These are phyloP conservation scores for Sarcophilus harrisii DNA, from an alignment of 2,797 vertebrate species.

Conservation along the genomic window DNA sequence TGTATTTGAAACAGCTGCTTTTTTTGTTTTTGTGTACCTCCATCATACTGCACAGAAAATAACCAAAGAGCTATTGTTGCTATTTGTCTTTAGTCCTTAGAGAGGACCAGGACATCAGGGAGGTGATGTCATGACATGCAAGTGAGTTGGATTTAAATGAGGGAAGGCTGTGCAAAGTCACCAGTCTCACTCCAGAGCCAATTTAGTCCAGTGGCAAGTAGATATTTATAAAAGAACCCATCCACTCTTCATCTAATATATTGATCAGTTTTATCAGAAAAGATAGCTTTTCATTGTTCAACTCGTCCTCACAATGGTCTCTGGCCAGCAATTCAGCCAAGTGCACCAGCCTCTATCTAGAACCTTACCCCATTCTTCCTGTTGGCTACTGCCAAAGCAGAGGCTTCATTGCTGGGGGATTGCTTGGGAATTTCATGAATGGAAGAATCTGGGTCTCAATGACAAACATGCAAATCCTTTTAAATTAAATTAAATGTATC, in stretches of 20 bases:
- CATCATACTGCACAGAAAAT: background rate
- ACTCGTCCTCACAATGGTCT: conserved; percentile 55
- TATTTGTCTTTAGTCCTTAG: too few relatives aligned
- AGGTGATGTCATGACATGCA: too few relatives aligned
- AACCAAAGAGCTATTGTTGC: background rate
- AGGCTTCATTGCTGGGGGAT: background rate
- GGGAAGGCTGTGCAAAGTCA: too few relatives aligned
- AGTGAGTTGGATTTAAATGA: too few relatives aligned
- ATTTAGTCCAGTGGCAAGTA: background rate
- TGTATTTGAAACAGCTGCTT: background rate
- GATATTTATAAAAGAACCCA: conserved; percentile 61
- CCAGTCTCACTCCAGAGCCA: too few relatives aligned
- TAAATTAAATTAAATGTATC: background rate
- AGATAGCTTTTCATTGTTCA: conserved; percentile 60
- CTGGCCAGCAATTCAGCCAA: conserved; percentile 58
- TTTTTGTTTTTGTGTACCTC: background rate
- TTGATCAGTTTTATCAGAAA: conserved; percentile 68
- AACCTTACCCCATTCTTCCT: background rate
- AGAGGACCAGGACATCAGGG: too few relatives aligned
- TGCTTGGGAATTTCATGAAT: background rate
- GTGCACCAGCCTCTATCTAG: conserved; percentile 45
- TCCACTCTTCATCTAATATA: conserved; percentile 41
- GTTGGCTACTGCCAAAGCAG: conserved; percentile 11
- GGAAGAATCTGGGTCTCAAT: background rate
- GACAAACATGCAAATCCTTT: background rate